phyloP scores from a whole-genome alignment of 2,888 invertebrate genomes.

The Allygus modestus region DNA sequence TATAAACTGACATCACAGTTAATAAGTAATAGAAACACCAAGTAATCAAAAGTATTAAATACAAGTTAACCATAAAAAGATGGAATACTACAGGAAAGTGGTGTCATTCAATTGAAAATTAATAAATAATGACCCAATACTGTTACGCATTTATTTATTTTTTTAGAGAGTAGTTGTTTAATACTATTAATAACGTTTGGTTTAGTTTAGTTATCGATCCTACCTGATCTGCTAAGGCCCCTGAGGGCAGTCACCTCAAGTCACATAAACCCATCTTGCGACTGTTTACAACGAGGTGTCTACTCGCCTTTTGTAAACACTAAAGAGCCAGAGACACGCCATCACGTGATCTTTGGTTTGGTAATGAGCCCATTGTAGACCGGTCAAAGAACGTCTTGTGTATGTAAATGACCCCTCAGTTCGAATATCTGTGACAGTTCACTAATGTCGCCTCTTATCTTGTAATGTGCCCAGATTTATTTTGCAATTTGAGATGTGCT shows the following conservation, averaged over 20 bases:
- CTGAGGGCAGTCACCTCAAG: slow-evolving; percentile 1
- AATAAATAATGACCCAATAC: no score
- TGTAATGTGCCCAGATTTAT: background rate
- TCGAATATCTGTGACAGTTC: background rate
- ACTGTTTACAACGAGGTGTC: background rate
- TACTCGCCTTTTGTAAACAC: background rate
- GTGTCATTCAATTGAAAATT: no score
- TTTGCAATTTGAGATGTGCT: slow-evolving; percentile 12
- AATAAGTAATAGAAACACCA: no score
- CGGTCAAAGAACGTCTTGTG: slow-evolving; percentile 17
- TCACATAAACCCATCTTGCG: background rate
- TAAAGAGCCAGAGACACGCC: background rate
- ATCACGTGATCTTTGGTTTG: slow-evolving; percentile 16
- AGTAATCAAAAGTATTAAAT: no score
- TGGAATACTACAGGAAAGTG: no score
- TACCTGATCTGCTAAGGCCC: background rate
- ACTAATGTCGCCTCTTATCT: slow-evolving; percentile 10
- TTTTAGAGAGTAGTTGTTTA: no score
- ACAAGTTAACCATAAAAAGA: no score
- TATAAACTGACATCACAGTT: no score
- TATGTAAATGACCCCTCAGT: slow-evolving; percentile 15
- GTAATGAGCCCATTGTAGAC: slow-evolving; percentile 29
- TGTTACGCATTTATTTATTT: no score
- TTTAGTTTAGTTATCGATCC: no score
- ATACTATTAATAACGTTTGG: no score